Evolutionary conservation across 2,113 vertebrate species (phyloP).

Genomic region (Eupsittula cactorum): DNA sequence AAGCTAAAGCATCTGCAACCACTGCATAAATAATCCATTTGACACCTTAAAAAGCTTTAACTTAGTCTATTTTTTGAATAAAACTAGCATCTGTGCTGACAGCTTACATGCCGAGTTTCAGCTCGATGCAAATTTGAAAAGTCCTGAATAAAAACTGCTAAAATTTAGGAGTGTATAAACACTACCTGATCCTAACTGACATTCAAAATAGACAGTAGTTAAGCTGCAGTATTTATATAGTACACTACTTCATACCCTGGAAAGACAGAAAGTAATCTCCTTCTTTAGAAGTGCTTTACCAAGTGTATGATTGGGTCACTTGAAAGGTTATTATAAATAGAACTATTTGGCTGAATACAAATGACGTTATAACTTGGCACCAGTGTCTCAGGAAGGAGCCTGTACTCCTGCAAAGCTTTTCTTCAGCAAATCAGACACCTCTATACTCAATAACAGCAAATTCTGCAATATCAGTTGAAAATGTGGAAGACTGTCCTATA

Average conservation of each 20-base stretch:
- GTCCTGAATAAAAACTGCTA: slow-evolving; percentile 42
- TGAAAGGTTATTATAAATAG: slow-evolving; percentile 52
- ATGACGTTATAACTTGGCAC: not conserved
- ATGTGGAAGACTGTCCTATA: not conserved
- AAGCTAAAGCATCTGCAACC: slow-evolving; percentile 31
- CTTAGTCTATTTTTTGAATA: slow-evolving; percentile 41
- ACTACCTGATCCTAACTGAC: slow-evolving; percentile 51
- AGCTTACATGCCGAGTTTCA: slow-evolving; percentile 42
- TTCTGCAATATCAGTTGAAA: not conserved
- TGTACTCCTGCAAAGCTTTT: not conserved
- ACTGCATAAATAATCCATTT: slow-evolving; percentile 47
- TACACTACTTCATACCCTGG: not conserved
- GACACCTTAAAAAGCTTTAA: slow-evolving; percentile 37
- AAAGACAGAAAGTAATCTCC: slow-evolving; percentile 24
- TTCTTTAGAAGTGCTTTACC: slow-evolving; percentile 12
- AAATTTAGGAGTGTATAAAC: slow-evolving; percentile 6
- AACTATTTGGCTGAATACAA: slow-evolving; percentile 7
- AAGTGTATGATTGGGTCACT: not conserved
- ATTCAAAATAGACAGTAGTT: not conserved
- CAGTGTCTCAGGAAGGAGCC: not conserved
- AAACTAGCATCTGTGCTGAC: slow-evolving; percentile 39
- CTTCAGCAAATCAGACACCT: not conserved
- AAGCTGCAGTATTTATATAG: slow-evolving; percentile 40
- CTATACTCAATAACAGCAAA: not conserved
- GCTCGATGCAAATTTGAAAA: slow-evolving; percentile 38